Evolutionary conservation across 2,113 vertebrate species (phyloP).

Genomic region (Sisor rabdophorus): DNA sequence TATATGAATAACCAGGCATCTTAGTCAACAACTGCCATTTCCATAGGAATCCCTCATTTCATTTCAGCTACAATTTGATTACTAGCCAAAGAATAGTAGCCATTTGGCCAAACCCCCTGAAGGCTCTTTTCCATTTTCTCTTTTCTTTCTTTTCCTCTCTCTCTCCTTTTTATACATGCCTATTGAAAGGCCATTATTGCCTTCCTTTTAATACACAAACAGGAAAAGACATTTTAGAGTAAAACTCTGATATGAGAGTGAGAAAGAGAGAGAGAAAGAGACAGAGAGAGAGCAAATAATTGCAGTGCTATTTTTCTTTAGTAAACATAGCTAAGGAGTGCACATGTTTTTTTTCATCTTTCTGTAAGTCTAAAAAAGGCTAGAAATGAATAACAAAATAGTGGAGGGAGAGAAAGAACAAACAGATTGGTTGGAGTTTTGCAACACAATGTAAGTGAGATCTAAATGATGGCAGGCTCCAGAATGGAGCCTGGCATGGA

Average conservation of each 20-base stretch:
- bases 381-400: constrained; percentile 85
- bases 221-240: constrained; percentile 95
- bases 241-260: constrained; percentile 81
- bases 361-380: constrained; percentile 79
- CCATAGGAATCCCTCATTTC: constrained; percentile 99
- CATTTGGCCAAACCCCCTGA: constrained; percentile 83
- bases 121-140: constrained; percentile 70
- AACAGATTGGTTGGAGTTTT: constrained; percentile 73
- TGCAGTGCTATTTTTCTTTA: constrained; percentile 88
- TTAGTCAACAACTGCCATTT: constrained; percentile 97
- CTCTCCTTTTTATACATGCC: constrained; percentile 83
- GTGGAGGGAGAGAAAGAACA: constrained; percentile 38
- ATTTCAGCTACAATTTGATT: constrained; percentile 99
- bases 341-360: constrained; percentile 63
- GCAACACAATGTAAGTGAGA: constrained; percentile 84
- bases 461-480: constrained; percentile 80
- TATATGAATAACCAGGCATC: constrained; percentile 99
- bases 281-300: constrained; percentile 75
- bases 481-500: constrained; percentile 72
- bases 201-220: constrained; percentile 92
- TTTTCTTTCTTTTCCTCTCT: constrained; percentile 37
- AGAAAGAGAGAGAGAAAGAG: constrained; percentile 13
- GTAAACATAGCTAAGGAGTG: constrained; percentile 82
- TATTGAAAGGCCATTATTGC: constrained; percentile 96
- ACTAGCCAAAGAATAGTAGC: constrained; percentile 92